phyloP scores from a whole-genome alignment of 2,797 vertebrate species.

The Aldrovandia affinis region DNA sequence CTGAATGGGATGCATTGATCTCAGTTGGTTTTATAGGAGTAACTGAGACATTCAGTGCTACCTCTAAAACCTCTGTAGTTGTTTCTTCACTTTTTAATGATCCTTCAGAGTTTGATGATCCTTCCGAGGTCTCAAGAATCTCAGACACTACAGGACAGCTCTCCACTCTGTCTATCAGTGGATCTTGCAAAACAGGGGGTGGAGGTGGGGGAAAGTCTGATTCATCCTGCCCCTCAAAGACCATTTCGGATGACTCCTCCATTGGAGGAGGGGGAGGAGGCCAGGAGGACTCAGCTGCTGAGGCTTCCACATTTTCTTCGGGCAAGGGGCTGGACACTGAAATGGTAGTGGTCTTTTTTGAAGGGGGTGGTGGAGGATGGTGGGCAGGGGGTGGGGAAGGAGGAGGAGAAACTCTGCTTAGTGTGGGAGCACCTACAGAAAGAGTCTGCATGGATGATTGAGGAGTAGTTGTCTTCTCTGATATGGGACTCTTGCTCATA shows the following conservation, averaged over 20 bases:
- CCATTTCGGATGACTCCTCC: slow-evolving; percentile 77
- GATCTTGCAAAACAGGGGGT: slow-evolving; percentile 60
- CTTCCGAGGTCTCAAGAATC: neutral
- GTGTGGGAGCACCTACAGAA: slow-evolving; percentile 45
- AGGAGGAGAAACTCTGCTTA: slow-evolving; percentile 67
- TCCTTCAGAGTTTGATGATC: slow-evolving; percentile 25
- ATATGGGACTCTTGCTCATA: neutral
- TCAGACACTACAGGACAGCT: slow-evolving; percentile 39
- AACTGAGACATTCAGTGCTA: slow-evolving; percentile 25
- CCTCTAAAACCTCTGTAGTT: slow-evolving; percentile 12
- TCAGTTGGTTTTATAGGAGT: slow-evolving; percentile 14
- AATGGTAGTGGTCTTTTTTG: slow-evolving; percentile 67
- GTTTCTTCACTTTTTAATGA: slow-evolving; percentile 30
- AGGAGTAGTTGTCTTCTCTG: slow-evolving; percentile 13
- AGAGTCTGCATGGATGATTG: slow-evolving; percentile 36
- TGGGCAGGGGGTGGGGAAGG: slow-evolving; percentile 86
- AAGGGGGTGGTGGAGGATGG: slow-evolving; percentile 84
- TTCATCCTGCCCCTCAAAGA: slow-evolving; percentile 87
- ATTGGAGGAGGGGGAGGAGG: slow-evolving; percentile 88
- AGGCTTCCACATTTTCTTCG: slow-evolving; percentile 47
- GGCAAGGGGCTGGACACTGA: slow-evolving; percentile 52
- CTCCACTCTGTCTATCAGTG: slow-evolving; percentile 43
- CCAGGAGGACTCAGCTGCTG: slow-evolving; percentile 74
- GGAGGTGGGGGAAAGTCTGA: slow-evolving; percentile 79
- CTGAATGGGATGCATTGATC: neutral